Conservation (phyloP, 2,888 invertebrate genomes). For the Drosophila mulleri region DNA sequence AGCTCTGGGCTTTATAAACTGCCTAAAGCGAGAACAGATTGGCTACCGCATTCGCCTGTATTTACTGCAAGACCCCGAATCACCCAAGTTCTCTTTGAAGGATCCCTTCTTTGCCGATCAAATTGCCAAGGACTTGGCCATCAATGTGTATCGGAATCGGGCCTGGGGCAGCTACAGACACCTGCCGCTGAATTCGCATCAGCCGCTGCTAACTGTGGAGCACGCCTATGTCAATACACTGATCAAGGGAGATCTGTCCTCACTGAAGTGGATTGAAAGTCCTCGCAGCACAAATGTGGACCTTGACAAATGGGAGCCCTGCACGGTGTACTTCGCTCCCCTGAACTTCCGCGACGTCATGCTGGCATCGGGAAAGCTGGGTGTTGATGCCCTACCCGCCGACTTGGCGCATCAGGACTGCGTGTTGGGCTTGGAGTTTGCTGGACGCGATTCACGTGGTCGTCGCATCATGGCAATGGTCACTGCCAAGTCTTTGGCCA, state of each 20-base stretch:
- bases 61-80: slow-evolving; percentile 88
- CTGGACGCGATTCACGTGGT: slow-evolving; percentile 92
- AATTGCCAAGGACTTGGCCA: slow-evolving; percentile 90
- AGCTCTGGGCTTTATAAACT: slow-evolving; percentile 94
- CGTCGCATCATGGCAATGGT: slow-evolving; percentile 96
- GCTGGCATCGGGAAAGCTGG: slow-evolving; percentile 98
- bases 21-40: slow-evolving; percentile 94
- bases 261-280: slow-evolving; percentile 96
- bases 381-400: slow-evolving; percentile 98
- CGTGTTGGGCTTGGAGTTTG: slow-evolving; percentile 96
- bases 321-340: slow-evolving; percentile 96
- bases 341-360: slow-evolving; percentile 99
- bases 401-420: slow-evolving; percentile 94
- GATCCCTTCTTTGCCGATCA: slow-evolving; percentile 87
- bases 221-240: slow-evolving; percentile 98
- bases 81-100: slow-evolving; percentile 87
- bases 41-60: slow-evolving; percentile 91
- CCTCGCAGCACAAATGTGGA: slow-evolving; percentile 87
- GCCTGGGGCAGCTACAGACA: slow-evolving; percentile 96
- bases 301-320: slow-evolving; percentile 88
- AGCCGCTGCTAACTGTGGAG: slow-evolving; percentile 88
- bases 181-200: slow-evolving; percentile 87
- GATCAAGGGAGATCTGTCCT: slow-evolving; percentile 97
- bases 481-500: slow-evolving; percentile 94
- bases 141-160: slow-evolving; percentile 93